Conservation (phyloP, 2,113 vertebrate species). For the Callipepla californica region DNA sequence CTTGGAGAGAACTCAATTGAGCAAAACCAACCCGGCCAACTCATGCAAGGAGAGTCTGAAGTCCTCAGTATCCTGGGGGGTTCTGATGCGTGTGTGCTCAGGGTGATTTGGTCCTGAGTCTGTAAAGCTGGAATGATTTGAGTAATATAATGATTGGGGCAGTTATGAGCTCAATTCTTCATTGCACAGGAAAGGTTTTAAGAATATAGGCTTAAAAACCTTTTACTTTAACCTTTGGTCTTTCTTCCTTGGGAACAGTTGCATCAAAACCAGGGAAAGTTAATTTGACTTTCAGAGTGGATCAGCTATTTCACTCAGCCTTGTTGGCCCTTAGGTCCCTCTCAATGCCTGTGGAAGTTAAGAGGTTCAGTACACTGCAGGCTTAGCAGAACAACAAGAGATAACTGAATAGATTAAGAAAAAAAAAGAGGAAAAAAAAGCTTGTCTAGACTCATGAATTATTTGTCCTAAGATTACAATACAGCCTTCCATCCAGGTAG, state of each 20-base stretch:
- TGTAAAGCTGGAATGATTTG: not conserved
- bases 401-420: not conserved
- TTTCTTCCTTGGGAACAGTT: not conserved
- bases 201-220: not conserved
- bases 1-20: not conserved
- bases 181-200: not conserved
- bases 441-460: not conserved
- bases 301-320: not conserved
- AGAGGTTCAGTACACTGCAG: accelerated
- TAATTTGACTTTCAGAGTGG: not conserved
- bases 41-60: not conserved
- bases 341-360: not conserved
- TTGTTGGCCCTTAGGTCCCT: not conserved
- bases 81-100: not conserved
- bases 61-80: not conserved
- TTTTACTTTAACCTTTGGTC: not conserved
- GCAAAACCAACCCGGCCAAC: not conserved
- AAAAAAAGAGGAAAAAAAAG: not conserved
- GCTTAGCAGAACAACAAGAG: not conserved
- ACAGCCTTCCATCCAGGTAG: not conserved
- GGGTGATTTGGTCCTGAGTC: not conserved
- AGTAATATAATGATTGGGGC: not conserved
- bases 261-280: not conserved
- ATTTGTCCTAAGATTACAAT: not conserved
- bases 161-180: not conserved